Base-by-base conservation (phyloP, 2,888 invertebrate genomes). In the Saturnia japonica region DNA sequence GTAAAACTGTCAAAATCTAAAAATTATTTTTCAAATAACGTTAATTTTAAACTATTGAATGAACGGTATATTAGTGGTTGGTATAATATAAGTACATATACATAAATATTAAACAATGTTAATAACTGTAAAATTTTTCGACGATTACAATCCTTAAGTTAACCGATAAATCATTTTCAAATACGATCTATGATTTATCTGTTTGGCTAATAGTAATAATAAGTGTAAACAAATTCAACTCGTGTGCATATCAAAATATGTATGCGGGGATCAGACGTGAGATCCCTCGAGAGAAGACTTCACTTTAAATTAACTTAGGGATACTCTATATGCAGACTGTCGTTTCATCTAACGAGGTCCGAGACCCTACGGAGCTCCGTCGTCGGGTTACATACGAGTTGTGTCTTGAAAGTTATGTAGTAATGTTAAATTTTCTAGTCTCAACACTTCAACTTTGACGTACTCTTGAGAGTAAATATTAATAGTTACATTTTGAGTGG, bases 261-360 rank as follows among this genome's bases (percentile, higher is more conserved):
- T 85, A 87, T 84, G 82, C 81, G 78, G 85, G 84, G 88, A 90
- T 90, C 88, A 86, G 80, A 80, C 74, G 77, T 81, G 73, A 74
- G 73, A 74, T 83, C 90, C 82, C 87, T 54, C 22, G 86, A 79
- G 91, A 84, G 81, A 78, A 82, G 86, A 87, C 83, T 81, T 82
- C 85, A 82, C 79, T 88, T 86, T 88, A 92, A 93, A 93, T 93
- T 91, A 91, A 91, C 90, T 93, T 91, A 92, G 79, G 84, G 85
- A 87, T 86, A 86, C 88, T 93, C 86, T 89, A 90, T 93, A 93
- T 93, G 92, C 93, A 93, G 91, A 91, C 88, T 86, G 85, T 82
- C 83, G 83, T 84, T 77, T 77, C 82, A 75, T 81, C 81, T 91
- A 91, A 91, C 90, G 88, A 91, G 85, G 89, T 89, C 89, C 86